These are phyloP conservation scores for Drosophila mayaguana DNA, from an alignment of 2,888 invertebrate species.

Conservation along the genomic window DNA sequence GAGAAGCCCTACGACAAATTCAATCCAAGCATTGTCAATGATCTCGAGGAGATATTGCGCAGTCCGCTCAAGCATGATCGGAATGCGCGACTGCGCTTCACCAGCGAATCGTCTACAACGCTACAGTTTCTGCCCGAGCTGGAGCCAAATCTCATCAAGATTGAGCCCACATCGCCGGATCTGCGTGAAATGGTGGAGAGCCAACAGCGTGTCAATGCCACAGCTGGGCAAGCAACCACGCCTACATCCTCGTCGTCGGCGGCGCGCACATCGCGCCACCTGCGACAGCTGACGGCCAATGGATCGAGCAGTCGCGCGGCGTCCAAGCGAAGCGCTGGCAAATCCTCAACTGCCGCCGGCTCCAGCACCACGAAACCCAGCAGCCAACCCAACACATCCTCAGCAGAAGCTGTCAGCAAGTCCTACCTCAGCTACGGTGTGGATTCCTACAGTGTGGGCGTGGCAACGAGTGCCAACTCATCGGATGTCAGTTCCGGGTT, in stretches of 20 bases:
- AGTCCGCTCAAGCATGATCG: conserved; percentile 83
- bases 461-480: conserved; percentile 54
- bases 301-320: conserved; percentile 20
- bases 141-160: conserved; percentile 80
- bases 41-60: conserved; percentile 84
- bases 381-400: conserved; percentile 6
- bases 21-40: conserved; percentile 84
- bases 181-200: conserved; percentile 80
- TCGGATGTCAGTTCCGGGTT: conserved; percentile 67
- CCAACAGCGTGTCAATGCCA: conserved; percentile 46
- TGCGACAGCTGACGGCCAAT: conserved; percentile 61
- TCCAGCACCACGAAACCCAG: conserved; percentile 52
- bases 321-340: conserved; percentile 33
- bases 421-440: conserved; percentile 71
- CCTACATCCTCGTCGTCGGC: conserved; percentile 52
- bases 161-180: conserved; percentile 82
- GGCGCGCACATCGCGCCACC: conserved; percentile 69
- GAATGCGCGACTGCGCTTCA: conserved; percentile 79
- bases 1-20: conserved; percentile 83
- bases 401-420: conserved; percentile 36
- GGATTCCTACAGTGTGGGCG: conserved; percentile 65
- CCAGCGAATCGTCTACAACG: conserved; percentile 81
- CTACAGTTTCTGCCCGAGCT: conserved; percentile 78
- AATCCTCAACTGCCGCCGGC: conserved; percentile 11
- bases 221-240: conserved; percentile 30